phyloP scores from a whole-genome alignment of 1,140 invertebrate genomes.

The Amyelois transitella region DNA sequence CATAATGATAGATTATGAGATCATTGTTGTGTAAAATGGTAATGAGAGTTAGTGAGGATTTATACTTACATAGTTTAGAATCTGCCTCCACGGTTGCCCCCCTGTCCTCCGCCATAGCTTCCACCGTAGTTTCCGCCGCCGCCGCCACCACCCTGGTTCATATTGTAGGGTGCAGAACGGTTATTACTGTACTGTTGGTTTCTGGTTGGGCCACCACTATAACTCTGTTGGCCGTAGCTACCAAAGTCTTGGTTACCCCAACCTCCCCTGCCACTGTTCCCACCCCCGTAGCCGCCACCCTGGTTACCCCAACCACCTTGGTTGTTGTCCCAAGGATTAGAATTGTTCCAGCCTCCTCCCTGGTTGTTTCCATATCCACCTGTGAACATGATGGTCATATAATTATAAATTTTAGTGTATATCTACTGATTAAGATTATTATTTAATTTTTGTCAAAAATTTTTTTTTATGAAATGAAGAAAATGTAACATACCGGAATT shows the following conservation, averaged over 20 bases:
- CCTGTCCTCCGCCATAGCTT: slow-evolving; percentile 40
- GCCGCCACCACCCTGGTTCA: slow-evolving; percentile 74
- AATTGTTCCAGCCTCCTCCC: slow-evolving; percentile 61
- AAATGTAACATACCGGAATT: slow-evolving; percentile 40
- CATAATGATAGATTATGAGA: slow-evolving; percentile 8
- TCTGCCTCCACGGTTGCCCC: slow-evolving; percentile 41
- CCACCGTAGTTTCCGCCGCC: slow-evolving; percentile 41
- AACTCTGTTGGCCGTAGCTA: slow-evolving; percentile 84
- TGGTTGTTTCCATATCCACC: slow-evolving; percentile 64
- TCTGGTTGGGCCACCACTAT: slow-evolving; percentile 81
- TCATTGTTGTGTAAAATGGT: slow-evolving; percentile 11
- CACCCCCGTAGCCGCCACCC: slow-evolving; percentile 52
- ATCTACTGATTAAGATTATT: too few species aligned
- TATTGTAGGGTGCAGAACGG: slow-evolving; percentile 79
- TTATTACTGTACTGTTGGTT: slow-evolving; percentile 79
- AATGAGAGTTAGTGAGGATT: slow-evolving; percentile 16
- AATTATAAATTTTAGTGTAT: background rate
- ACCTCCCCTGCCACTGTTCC: slow-evolving; percentile 50
- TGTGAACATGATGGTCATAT: slow-evolving; percentile 18
- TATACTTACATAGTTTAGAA: slow-evolving; percentile 59
- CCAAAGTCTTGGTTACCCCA: slow-evolving; percentile 80
- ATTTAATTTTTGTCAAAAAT: too few species aligned
- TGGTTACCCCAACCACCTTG: slow-evolving; percentile 60
- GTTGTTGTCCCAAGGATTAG: slow-evolving; percentile 60
- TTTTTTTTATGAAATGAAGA: too few species aligned